Conservation (phyloP, 1,140 invertebrate species). For the Cydia amplana region DNA sequence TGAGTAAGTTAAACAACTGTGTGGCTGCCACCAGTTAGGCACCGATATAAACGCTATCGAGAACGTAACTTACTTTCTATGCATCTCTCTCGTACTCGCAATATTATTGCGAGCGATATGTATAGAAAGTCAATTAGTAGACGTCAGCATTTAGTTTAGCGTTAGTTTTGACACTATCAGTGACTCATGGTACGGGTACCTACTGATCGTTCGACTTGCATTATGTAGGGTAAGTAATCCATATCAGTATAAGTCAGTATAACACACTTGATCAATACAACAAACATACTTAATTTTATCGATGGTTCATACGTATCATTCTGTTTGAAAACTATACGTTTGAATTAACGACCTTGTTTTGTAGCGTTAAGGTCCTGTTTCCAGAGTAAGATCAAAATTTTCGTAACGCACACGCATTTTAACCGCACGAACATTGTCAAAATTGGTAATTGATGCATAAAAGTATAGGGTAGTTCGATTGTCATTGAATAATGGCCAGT, state of each 20-base stretch:
- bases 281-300: background rate
- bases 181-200: too few species aligned
- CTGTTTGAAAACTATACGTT: background rate
- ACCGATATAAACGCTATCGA: too few species aligned
- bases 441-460: background rate
- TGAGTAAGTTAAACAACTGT: too few species aligned
- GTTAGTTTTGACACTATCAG: too few species aligned
- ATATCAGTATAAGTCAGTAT: background rate
- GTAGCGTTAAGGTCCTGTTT: background rate
- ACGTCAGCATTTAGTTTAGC: too few species aligned
- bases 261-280: background rate
- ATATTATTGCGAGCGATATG: too few species aligned
- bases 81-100: too few species aligned
- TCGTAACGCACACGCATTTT: too few species aligned
- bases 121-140: too few species aligned
- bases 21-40: too few species aligned
- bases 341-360: background rate
- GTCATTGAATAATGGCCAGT: background rate
- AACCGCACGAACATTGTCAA: background rate
- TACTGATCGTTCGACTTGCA: background rate
- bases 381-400: background rate
- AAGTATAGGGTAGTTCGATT: slow-evolving; percentile 3
- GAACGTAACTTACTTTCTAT: too few species aligned
- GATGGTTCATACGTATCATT: background rate
- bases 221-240: background rate